Conservation (phyloP, 2,888 invertebrate genomes). For the Ectropis crepuscularia region DNA sequence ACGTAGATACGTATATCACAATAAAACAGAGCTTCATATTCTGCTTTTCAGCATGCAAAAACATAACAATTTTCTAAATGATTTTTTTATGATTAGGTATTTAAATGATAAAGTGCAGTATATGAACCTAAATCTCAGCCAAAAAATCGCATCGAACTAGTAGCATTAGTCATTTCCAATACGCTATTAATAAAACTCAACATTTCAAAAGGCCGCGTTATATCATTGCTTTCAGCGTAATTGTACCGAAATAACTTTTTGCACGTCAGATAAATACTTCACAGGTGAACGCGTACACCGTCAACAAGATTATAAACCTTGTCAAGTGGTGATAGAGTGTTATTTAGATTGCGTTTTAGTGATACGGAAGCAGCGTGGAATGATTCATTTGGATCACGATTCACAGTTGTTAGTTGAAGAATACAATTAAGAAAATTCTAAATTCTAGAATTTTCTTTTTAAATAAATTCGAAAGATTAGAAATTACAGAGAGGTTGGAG, state of each 20-base stretch:
- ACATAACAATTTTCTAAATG: no score
- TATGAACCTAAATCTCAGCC: not conserved
- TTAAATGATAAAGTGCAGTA: not conserved
- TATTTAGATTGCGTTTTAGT: constrained; percentile 1
- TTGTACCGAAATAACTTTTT: constrained; percentile 36
- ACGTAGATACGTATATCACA: no score
- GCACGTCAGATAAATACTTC: constrained; percentile 29
- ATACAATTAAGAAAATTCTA: constrained; percentile 20
- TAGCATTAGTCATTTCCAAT: constrained; percentile 22
- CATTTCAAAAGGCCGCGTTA: constrained; percentile 31
- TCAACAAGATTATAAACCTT: constrained; percentile 13
- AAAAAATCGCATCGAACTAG: not conserved
- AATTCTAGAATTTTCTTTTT: no score
- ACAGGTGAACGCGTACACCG: constrained; percentile 33
- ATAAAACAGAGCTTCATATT: no score
- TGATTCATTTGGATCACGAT: constrained; percentile 30
- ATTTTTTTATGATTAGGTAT: not conserved
- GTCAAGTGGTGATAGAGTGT: not conserved
- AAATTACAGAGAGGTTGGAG: no score
- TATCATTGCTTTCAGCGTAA: constrained; percentile 35
- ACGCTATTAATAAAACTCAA: constrained; percentile 28
- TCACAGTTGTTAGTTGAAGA: constrained; percentile 21
- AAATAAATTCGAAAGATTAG: no score
- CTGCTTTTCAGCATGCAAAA: no score
- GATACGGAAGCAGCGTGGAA: constrained; percentile 36